Evolutionary conservation across 2,888 invertebrate genomes (phyloP), one percentile per base, ranked within the genome.

Genomic region (Xestia sexstrigata): DNA sequence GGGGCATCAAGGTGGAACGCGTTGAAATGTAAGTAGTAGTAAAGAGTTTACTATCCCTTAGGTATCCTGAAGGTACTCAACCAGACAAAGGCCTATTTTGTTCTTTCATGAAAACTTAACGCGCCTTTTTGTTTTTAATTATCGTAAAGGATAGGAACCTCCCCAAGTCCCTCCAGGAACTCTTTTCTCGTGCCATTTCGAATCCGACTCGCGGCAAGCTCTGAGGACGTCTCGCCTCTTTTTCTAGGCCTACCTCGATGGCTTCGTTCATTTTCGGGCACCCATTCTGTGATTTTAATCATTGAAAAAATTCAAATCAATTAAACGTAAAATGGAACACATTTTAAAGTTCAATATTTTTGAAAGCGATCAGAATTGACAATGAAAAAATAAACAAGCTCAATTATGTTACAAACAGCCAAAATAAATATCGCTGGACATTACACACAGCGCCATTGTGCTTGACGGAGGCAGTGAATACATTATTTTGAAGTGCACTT

Each of bases 1-100:
- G 99, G 99, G 99, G 98, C 62, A 99, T 99, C 92, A 99, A 99
- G 96, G 99, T 99, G 60, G 99, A 99, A 95, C 97, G 99, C 87
- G 99, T 99, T 23, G 99, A 99, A 97, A 99, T 99, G 99, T 65
- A 42, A 42, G 65, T n/a, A 62, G 30, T 30, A 17, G 3, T 30
- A 7, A 60, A 2, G 17, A 30, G 15, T 35, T 35, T 60, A 2
- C 20, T 20, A 7, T 8, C 49, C 52, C 52, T 52, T 52, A 9
- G 23, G 9, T 9, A 52, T 15, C 58, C 15, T 26, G 0, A 17
- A 26, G 11, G n/a, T 15, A 26, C 1, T 17, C 8, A 52, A 52
- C 23, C 9, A 23, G 15, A 9, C 23, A 23, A 7, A 26, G 5
- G 6, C 7, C 2, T 58, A 26, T 15, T 58, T 7, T 11, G 11